phyloP scores from a whole-genome alignment of 2,888 invertebrate genomes.

The Chrysodeixis includens region DNA sequence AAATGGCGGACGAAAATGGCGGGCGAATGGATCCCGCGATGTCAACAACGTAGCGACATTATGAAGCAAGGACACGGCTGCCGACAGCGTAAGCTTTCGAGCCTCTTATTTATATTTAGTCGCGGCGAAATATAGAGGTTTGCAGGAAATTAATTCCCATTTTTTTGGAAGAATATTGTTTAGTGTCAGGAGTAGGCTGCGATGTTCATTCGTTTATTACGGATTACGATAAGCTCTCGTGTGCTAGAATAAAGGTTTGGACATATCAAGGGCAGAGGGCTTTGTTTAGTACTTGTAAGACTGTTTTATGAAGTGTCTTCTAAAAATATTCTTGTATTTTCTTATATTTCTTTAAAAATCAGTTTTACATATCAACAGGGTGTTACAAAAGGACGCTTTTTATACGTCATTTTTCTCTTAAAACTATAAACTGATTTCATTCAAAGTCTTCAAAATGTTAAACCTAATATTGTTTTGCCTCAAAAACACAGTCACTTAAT shows the following conservation, averaged over 20 bases:
- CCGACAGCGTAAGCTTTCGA: conserved; percentile 83
- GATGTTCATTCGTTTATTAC: conserved; percentile 59
- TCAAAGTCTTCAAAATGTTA: too few species aligned
- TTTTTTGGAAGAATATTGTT: conserved; percentile 66
- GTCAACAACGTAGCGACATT: conserved; percentile 82
- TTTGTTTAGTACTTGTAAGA: conserved; percentile 9
- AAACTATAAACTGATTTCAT: not conserved
- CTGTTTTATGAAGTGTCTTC: conserved; percentile 19
- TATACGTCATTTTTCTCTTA: too few species aligned
- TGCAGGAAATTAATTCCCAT: conserved; percentile 72
- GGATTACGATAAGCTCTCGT: conserved; percentile 58
- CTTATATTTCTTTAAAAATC: too few species aligned
- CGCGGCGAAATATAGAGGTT: conserved; percentile 75
- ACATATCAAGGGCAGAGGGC: conserved; percentile 16
- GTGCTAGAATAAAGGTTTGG: conserved; percentile 47
- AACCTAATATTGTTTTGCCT: too few species aligned
- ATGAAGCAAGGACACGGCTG: conserved; percentile 80
- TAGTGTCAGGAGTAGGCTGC: conserved; percentile 64
- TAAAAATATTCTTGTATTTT: not conserved
- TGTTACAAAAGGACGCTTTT: conserved; percentile 5
- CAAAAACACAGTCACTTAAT: not conserved
- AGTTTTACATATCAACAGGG: too few species aligned
- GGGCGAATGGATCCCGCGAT: conserved; percentile 75
- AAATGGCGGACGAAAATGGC: conserved; percentile 71
- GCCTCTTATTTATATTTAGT: conserved; percentile 76